Evolutionary conservation across 2,888 invertebrate genomes (phyloP), one percentile per base, ranked within the genome.

Genomic region (Torymus aiolomorphi): DNA sequence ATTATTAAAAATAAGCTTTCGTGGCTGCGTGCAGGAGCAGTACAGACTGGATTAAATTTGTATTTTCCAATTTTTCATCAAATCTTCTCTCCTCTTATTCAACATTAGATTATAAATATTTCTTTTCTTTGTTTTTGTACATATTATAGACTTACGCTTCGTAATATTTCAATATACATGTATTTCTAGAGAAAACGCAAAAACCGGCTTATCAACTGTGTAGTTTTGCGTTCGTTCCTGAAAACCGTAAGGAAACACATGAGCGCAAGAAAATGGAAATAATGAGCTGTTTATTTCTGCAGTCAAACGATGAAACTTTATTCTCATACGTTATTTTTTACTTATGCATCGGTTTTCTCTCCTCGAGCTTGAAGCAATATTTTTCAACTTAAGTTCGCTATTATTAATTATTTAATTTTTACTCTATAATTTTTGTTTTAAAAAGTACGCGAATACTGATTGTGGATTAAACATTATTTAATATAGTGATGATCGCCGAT

Each of bases 51-150:
- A 85, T 85, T 84, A 84, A 84, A 85, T 82, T 85, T 86, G 80
- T 86, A 85, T 86, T 85, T 84, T 59, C 59, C 57, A 70, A 80
- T 69, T 78, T 70, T 57, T 78, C 57, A 69, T 78, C 56, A 63
- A 80, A 80, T 66, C 54, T 69, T 51, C 57, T 56, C 31, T 56
- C 49, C 79, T 82, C 78, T 76, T 74, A 76, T 78, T 82, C 83
- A 84, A 85, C 83, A 83, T 85, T 84, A 76, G 81, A 81, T 82
- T 84, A 84, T 85, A 85, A 84, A 85, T 85, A 85, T 81, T 85
- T 82, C 73, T 78, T 77, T 65, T 59, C 49, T 61, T n/a, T n/a
- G n/a, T n/a, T 82, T 76, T 71, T 80, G 65, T 78, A 80, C 82
- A 84, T 83, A n/a, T n/a, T n/a, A 76, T 81, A 83, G 82, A 83